phyloP scores from a whole-genome alignment of 92 coral and sea anemone species.

The Porites cylindrica region DNA sequence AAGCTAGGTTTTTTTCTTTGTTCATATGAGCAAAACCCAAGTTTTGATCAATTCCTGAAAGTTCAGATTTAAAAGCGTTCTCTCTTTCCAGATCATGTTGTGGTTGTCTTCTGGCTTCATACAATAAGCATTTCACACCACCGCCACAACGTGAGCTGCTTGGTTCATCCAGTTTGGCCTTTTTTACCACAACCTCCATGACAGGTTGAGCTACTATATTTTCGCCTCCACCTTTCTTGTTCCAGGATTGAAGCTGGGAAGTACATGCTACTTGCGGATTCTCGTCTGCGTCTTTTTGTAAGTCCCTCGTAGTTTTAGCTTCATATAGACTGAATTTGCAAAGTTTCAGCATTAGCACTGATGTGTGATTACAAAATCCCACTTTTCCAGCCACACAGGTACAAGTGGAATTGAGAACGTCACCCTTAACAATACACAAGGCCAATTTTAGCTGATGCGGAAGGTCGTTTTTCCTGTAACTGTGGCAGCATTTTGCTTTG shows the following conservation, averaged over 20 bases:
- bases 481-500: constrained; percentile 32
- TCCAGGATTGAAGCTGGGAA: constrained; percentile 45
- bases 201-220: constrained; percentile 52
- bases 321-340: constrained; percentile 38
- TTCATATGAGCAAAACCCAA: constrained; percentile 56
- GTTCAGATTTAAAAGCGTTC: constrained; percentile 17
- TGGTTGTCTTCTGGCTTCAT: background rate
- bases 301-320: too few relatives aligned
- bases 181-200: constrained; percentile 55
- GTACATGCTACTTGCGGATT: too few relatives aligned
- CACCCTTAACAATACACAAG: constrained; percentile 52
- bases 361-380: constrained; percentile 56
- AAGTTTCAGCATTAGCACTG: constrained; percentile 53
- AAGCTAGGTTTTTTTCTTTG: background rate
- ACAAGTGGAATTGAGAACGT: constrained; percentile 39
- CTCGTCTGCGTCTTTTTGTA: too few relatives aligned
- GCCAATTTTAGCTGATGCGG: constrained; percentile 59
- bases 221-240: constrained; percentile 55
- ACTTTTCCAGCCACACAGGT: constrained; percentile 70
- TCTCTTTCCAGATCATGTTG: constrained; percentile 19
- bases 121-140: constrained; percentile 56
- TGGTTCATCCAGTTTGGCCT: constrained; percentile 43
- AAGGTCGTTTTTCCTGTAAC: constrained; percentile 48
- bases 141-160: constrained; percentile 17
- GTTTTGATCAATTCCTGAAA: constrained; percentile 45